Conservation (phyloP, 1,140 invertebrate genomes). For the Cyphomyrmex costatus region DNA sequence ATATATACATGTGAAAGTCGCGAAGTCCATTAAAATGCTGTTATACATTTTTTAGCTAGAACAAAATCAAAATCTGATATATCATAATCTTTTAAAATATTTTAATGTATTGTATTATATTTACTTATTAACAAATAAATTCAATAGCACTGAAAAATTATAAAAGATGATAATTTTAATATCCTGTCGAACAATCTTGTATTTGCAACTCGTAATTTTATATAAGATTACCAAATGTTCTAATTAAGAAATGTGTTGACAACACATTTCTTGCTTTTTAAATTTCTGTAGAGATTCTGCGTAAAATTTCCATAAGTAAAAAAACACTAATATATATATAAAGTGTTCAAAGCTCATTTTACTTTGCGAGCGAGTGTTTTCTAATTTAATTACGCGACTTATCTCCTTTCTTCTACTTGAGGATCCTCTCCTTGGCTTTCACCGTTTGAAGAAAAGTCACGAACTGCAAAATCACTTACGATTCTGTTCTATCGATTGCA, state of each 20-base stretch:
- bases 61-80: not conserved
- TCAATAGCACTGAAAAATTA: not conserved
- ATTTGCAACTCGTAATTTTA: not conserved
- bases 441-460: conserved; percentile 53
- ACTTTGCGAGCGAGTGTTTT: conserved; percentile 33
- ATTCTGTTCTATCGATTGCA: conserved; percentile 24
- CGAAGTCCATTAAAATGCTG: not conserved
- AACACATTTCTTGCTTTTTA: conserved; percentile 28
- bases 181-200: not conserved
- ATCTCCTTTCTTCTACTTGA: not conserved
- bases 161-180: not conserved
- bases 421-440: conserved; percentile 31
- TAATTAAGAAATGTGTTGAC: conserved; percentile 17
- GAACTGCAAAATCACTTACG: conserved; percentile 38
- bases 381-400: conserved; percentile 46
- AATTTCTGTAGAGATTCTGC: not conserved
- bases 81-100: not conserved
- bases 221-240: conserved; percentile 12
- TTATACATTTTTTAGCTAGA: not conserved
- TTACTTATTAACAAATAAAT: not conserved
- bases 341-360: not conserved
- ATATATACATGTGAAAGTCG: not conserved
- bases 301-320: conserved; percentile 8
- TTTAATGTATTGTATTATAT: not conserved
- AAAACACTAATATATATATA: conserved; percentile 16